Percentiles rank a stretch among this genome's conserved stretches.
Conservation (phyloP, 2,113 vertebrate species). For the Hippocampus zosterae region DNA sequence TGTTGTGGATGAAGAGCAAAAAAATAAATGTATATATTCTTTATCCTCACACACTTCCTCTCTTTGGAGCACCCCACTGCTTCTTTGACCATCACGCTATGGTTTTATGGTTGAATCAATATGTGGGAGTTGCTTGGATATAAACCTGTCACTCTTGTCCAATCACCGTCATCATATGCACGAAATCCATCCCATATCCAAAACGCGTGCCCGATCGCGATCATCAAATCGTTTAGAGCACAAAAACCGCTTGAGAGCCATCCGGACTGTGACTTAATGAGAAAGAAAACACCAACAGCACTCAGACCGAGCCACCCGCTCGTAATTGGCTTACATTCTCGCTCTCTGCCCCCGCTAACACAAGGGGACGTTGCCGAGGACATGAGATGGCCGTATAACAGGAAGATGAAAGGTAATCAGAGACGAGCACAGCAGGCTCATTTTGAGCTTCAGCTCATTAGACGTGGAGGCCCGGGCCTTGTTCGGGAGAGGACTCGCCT, state of each 20-base stretch:
- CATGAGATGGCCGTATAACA: conserved; percentile 30
- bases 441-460: conserved; percentile 18
- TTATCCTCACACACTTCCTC: too few relatives aligned
- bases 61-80: too few relatives aligned
- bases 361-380: conserved; percentile 15
- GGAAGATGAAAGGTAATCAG: conserved; percentile 34
- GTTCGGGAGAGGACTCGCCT: not conserved
- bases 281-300: conserved; percentile 55
- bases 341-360: conserved; percentile 10
- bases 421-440: conserved; percentile 22
- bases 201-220: not conserved
- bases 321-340: conserved; percentile 43
- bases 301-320: conserved; percentile 40
- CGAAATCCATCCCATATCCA: not conserved
- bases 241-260: conserved; percentile 28
- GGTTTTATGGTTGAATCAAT: too few relatives aligned
- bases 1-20: too few relatives aligned
- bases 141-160: not conserved
- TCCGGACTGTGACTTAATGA: conserved; percentile 57
- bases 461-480: conserved; percentile 9
- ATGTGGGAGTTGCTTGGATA: not conserved
- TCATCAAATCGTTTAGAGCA: conserved; percentile 28
- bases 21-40: too few relatives aligned
- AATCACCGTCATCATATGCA: not conserved
- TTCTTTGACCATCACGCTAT: too few relatives aligned